Base-by-base conservation (phyloP, 2,113 vertebrate genomes). In the Erythrolamprus reginae region DNA sequence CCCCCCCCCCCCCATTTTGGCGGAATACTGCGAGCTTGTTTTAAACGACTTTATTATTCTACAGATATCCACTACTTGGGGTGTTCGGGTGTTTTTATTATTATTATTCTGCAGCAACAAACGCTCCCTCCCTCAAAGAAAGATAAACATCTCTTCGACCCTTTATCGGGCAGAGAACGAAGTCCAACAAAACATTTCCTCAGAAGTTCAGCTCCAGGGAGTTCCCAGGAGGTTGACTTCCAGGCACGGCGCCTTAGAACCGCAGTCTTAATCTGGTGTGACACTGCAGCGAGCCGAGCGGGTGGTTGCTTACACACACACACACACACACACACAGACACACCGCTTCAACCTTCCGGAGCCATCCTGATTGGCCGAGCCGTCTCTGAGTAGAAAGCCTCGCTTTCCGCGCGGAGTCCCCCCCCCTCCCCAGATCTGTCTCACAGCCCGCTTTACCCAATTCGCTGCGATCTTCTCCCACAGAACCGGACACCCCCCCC, bases 391-490 rank as follows among this genome's bases (percentile, higher is more conserved):
- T n/a, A 5, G 61, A 55, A 87, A 65, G 89, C 89, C 51, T 28
- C 24, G 84, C 48, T 90, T 82, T 19, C 84, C 58, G 89, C 91
- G 56, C 45, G 48, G 83, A n/a, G 90, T 21, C 86, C 90, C 5
- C 17, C 86, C 90, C 5, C 17, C 58, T 84, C 33, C 95, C 89
- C 91, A 84, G 90, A 90, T 87, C 56, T 90, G 93, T 82, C 92
- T 94, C 92, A 2, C 55, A 89, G 89, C 92, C 92, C 90, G 94
- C 89, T 93, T 87, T n/a, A n/a, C 90, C 90, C 87, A 21, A 93
- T 95, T 95, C n/a, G 94, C 95, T 91, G 93, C 89, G 92, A 89
- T 95, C 58, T 84, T 50, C 85, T 77, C 89, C 87, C n/a, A n/a
- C 88, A 88, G 7, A 47, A 47, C 38, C 88, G 1, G 83, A 82